Conservation (phyloP, 30 jellyfish, hydroid and myxozoan species). For the Aurelia coerulea region DNA sequence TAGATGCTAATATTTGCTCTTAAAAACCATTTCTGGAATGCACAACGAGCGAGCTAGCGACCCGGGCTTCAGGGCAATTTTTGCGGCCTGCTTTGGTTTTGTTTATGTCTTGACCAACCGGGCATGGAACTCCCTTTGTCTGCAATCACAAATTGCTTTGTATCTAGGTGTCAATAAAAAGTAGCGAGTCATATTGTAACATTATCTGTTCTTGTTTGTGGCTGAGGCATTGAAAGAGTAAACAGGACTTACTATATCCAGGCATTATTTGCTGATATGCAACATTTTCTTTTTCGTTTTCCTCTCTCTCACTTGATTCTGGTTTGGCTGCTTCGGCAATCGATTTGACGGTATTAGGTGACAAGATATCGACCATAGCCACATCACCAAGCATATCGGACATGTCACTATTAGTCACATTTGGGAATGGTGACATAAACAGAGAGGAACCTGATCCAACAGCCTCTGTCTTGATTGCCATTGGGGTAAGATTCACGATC, state of each 20-base stretch:
- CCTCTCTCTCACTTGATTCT: neutral
- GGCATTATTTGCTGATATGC: neutral
- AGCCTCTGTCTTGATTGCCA: slow-evolving; percentile 6
- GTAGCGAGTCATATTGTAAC: too few relatives aligned
- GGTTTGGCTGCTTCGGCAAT: slow-evolving; percentile 20
- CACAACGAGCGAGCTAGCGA: too few relatives aligned
- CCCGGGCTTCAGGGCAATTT: too few relatives aligned
- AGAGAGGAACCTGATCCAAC: slow-evolving; percentile 50
- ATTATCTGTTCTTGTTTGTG: too few relatives aligned
- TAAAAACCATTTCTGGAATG: too few relatives aligned
- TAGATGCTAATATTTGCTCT: too few relatives aligned
- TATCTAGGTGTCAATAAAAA: too few relatives aligned
- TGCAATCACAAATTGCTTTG: too few relatives aligned
- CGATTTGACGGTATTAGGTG: slow-evolving; percentile 41
- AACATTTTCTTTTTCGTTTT: slow-evolving; percentile 32
- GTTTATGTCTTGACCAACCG: too few relatives aligned
- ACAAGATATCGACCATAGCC: slow-evolving; percentile 69
- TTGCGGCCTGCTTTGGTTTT: too few relatives aligned
- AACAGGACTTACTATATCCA: neutral
- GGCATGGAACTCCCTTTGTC: too few relatives aligned
- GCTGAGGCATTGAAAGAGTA: too few relatives aligned
- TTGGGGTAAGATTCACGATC: slow-evolving; percentile 14
- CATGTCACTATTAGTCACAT: slow-evolving; percentile 61
- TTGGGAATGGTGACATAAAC: slow-evolving; percentile 83
- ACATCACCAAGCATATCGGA: slow-evolving; percentile 85